Base-by-base conservation (phyloP, 2,113 vertebrate species). In the Mesoclemmys tuberculata region DNA sequence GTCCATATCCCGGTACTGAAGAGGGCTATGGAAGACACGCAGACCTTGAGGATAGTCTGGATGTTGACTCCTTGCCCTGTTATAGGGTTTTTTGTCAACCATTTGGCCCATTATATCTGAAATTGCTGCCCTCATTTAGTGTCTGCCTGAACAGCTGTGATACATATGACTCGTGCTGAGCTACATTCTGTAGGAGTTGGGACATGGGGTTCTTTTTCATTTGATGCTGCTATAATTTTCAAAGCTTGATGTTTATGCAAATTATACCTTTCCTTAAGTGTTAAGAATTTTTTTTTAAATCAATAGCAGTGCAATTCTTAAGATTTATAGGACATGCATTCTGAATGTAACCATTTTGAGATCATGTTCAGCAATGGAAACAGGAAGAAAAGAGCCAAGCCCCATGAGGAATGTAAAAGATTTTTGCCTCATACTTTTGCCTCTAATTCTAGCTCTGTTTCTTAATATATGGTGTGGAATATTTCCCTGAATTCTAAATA, bases 121-220 rank as follows among this genome's bases (percentile, higher is more conserved):
- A 91, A 91, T 92, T 81, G 89, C 88, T 94, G 85, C 87, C 2
- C 1, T 82, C 82, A 2, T 27, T 54, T 90, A 87, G 86, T 74
- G 87, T 61, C 13, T 90, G 55, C 92, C 44, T 0, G 6, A 94
- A 48, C 51, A 61, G 92, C 93, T 85, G 82, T 61, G 88, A 64
- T 93, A 88, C 21, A 2, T 54, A 86, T 87, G 92, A 85, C 48
- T 94, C 84, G 94, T 87, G 93, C 94, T 89, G 93, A 94, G 95
- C 90, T 90, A 88, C 88, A 88, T 86, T 93, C 93, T 88, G 95
- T 94, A 94, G 96, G 95, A 94, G 94, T 90, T 82, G 87, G 81
- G 90, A 95, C 87, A n/a, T 0, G 1, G 48, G 92, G 95, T 94
- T 97, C 95, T 96, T 95, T 94, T 93, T n/a, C 88, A 85, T 93